Evolutionary conservation across 2,797 vertebrate genomes (phyloP).

Genomic region (Leontocebus nigricollis): DNA sequence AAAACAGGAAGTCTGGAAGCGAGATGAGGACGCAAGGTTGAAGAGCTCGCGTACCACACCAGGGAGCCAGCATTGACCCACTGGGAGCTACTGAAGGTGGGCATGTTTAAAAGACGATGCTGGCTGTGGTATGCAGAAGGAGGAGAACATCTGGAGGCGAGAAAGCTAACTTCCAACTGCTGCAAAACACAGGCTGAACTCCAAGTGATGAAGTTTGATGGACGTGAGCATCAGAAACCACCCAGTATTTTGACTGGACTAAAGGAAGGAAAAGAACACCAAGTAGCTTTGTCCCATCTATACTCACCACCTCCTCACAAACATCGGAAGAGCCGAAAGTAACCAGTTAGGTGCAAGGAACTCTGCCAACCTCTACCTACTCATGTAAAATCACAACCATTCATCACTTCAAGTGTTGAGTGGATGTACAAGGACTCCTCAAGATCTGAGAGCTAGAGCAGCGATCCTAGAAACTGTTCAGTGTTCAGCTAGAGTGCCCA

Average conservation of each 20-base stretch:
- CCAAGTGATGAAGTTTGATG: not conserved
- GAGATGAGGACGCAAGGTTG: too few relatives aligned
- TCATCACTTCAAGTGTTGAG: not conserved
- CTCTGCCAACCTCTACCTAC: not conserved
- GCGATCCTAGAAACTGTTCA: not conserved
- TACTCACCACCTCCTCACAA: not conserved
- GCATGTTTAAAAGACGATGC: not conserved
- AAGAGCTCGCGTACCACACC: too few relatives aligned
- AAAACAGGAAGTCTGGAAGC: not conserved
- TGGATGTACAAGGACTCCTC: not conserved
- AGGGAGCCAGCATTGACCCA: accelerated
- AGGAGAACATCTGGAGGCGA: not conserved
- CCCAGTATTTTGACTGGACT: not conserved
- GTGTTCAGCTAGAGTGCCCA: not conserved
- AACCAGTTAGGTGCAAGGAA: not conserved
- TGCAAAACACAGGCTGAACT: not conserved
- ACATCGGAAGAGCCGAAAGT: accelerated
- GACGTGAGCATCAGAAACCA: not conserved
- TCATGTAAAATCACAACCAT: accelerated
- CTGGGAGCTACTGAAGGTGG: not conserved
- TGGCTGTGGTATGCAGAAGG: not conserved
- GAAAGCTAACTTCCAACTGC: not conserved
- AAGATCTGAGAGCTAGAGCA: not conserved
- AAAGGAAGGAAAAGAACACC: not conserved
- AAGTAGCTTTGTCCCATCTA: too few relatives aligned